These are phyloP conservation scores for Pelodytes ibericus DNA, from an alignment of 2,797 vertebrate genomes.

Conservation along the genomic window DNA sequence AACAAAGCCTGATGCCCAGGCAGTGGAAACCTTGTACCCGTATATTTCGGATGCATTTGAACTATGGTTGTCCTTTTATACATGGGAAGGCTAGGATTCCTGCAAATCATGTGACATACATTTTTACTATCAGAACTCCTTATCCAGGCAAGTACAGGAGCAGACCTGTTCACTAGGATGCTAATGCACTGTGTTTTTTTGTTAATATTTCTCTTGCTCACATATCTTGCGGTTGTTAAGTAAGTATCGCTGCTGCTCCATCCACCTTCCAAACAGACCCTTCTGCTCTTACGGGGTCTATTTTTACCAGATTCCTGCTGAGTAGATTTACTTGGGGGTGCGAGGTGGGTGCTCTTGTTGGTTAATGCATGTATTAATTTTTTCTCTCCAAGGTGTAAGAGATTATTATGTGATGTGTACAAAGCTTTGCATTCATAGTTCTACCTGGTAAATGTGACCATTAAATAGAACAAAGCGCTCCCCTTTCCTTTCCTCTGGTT, in stretches of 20 bases:
- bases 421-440: too few relatives aligned
- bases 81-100: too few relatives aligned
- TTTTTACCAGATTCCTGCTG: constrained; percentile 9
- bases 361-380: neutral
- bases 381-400: neutral
- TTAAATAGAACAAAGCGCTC: too few relatives aligned
- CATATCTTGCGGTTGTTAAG: constrained; percentile 23
- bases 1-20: too few relatives aligned
- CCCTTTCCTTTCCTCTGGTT: too few relatives aligned
- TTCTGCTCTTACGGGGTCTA: constrained; percentile 15
- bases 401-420: too few relatives aligned
- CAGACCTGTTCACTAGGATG: neutral
- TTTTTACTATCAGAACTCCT: too few relatives aligned
- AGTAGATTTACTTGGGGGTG: constrained; percentile 4
- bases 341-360: neutral
- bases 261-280: constrained; percentile 5
- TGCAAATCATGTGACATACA: too few relatives aligned
- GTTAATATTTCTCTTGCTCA: constrained; percentile 4
- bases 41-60: too few relatives aligned
- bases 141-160: constrained; percentile 14
- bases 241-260: constrained; percentile 42
- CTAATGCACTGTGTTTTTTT: constrained; percentile 14
- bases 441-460: too few relatives aligned
- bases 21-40: too few relatives aligned
- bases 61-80: too few relatives aligned